Base-by-base conservation (phyloP, 2,888 invertebrate genomes). In the Dilophus febrilis region DNA sequence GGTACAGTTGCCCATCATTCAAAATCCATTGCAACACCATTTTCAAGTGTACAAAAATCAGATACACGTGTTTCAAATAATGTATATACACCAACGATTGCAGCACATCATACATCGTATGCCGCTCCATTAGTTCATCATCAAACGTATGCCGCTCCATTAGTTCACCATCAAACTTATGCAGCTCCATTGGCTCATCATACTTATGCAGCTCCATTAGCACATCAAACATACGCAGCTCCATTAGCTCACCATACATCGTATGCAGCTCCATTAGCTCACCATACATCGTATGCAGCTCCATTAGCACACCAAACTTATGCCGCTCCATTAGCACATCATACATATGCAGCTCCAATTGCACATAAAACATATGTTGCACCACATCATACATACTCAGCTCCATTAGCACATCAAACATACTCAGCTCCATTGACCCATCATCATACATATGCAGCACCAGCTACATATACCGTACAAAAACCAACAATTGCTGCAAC, bases 41-140 rank as follows among this genome's bases (percentile, higher is more conserved):
- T 68, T 63, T 70, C 71, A 46, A 71, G 67, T 51, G 68, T 72
- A 27, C 67, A 70, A 53, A 72, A 72, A 58, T 64, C 61, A 56
- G 70, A 72, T 45, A 69, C 70, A 38, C 66, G 71, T 47, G 59
- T 69, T 56, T 68, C 65, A 57, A 71, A 70, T 51, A 71, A 73
- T 50, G 67, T 64, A 18, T 65, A 68, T 44, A 60, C 59, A 48
- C 66, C 64, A 49, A 61, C 66, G 17, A 53, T 62, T 45, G 53
- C 58, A 12, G n/a, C n/a, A n/a, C n/a, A n/a, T n/a, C 42, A 57
- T 11, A 42, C 42, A 27, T 43, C 47, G 18, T 22, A 41, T 22
- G 57, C 61, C 43, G 22, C 22, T 22, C 22, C 22, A 22, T 4
- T 8, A 6, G 4, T 6, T 22, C 5, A 4, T 22, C 22, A 22